These are phyloP conservation scores for Oryzias woworae DNA, from an alignment of 2,113 vertebrate species.

Conservation along the genomic window DNA sequence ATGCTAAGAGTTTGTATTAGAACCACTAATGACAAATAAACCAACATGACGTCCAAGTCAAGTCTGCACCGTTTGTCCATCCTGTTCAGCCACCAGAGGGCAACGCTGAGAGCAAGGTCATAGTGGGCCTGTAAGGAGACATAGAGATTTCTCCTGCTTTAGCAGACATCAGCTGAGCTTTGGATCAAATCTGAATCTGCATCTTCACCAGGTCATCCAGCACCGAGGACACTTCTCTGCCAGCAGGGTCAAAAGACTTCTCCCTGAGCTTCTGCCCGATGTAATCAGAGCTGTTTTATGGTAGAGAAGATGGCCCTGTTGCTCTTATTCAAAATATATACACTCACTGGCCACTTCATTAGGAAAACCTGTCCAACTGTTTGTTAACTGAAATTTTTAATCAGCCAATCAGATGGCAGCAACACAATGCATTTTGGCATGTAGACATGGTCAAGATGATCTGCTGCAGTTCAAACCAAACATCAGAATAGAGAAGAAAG, in stretches of 20 bases:
- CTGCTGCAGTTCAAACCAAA: no score
- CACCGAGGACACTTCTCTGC: slow-evolving; percentile 74
- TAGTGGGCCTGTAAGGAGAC: slow-evolving; percentile 80
- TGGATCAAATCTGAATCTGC: not conserved
- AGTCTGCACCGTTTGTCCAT: slow-evolving; percentile 61
- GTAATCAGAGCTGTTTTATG: slow-evolving; percentile 79
- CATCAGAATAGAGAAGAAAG: no score
- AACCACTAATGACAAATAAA: slow-evolving; percentile 2
- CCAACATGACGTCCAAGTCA: slow-evolving; percentile 76
- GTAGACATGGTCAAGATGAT: no score
- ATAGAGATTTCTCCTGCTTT: slow-evolving; percentile 1
- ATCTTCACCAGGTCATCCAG: slow-evolving; percentile 85
- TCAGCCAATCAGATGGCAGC: no score
- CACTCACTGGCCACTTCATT: slow-evolving; percentile 72
- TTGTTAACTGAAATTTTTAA: no score
- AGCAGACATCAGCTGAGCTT: not conserved
- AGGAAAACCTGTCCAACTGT: no score
- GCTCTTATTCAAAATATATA: not conserved
- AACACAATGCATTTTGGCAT: no score
- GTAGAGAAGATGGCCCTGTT: not conserved
- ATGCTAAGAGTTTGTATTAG: no score
- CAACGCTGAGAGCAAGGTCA: slow-evolving; percentile 80
- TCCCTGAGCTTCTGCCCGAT: slow-evolving; percentile 84
- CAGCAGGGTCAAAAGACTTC: slow-evolving; percentile 85
- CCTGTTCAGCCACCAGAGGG: slow-evolving; percentile 79